A percentile compares a stretch with the other conserved stretches of the same genome.
These are phyloP conservation scores for Agapostemon virescens DNA, from an alignment of 2,888 invertebrate species.

Conservation along the genomic window DNA sequence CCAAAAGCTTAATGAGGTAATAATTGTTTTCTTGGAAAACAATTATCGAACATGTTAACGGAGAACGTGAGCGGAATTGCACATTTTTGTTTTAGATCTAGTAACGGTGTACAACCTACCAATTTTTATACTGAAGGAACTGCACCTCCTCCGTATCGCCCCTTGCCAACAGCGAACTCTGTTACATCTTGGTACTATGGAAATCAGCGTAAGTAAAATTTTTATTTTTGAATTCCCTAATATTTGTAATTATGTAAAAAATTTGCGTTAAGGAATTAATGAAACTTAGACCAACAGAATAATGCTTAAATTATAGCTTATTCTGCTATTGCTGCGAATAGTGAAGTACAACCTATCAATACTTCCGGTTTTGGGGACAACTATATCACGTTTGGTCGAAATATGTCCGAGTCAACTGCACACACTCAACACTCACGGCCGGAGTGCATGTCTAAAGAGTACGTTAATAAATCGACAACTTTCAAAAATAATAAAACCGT, in stretches of 20 bases:
- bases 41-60: not conserved
- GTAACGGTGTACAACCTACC: conserved; percentile 72
- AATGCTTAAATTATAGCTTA: conserved; percentile 67
- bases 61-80: not conserved
- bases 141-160: conserved; percentile 77
- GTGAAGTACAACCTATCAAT: conserved; percentile 72
- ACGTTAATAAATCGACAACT: conserved; percentile 54
- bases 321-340: conserved; percentile 73
- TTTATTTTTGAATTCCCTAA: not conserved
- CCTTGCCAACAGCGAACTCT: conserved; percentile 81
- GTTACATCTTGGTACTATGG: conserved; percentile 81
- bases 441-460: conserved; percentile 79
- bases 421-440: conserved; percentile 76
- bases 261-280: too few species aligned
- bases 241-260: not conserved
- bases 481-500: not conserved
- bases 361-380: conserved; percentile 80
- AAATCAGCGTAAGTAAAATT: conserved; percentile 75
- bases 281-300: not conserved
- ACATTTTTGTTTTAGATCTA: conserved; percentile 64
- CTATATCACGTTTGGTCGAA: conserved; percentile 81
- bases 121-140: conserved; percentile 77
- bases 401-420: conserved; percentile 74
- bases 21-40: not conserved
- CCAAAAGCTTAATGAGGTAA: conserved; percentile 76